Percentiles rank a stretch among this genome's conserved stretches.
phyloP scores from a whole-genome alignment of 2,797 vertebrate species.

The Masticophis lateralis region DNA sequence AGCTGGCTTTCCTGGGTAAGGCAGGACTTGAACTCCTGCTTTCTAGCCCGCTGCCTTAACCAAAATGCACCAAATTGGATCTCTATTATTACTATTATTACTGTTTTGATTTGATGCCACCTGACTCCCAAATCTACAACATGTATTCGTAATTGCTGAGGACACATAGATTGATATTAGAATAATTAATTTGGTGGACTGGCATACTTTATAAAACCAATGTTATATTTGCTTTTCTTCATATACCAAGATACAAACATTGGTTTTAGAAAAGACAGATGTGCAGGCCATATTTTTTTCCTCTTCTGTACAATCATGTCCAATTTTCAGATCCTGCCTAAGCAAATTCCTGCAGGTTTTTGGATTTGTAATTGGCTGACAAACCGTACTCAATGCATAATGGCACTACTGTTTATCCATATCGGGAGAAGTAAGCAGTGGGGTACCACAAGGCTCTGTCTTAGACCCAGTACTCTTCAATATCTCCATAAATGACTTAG shows the following conservation, averaged over 20 bases:
- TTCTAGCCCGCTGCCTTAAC: not conserved
- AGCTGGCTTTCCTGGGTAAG: too few relatives aligned
- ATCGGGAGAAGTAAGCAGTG: not conserved
- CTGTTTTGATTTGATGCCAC: not conserved
- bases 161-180: not conserved
- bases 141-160: not conserved
- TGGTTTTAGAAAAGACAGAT: slow-evolving; percentile 15
- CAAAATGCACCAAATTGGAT: not conserved
- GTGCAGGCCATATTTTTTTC: not conserved
- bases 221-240: slow-evolving; percentile 11
- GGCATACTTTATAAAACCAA: slow-evolving; percentile 11
- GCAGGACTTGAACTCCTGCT: not conserved
- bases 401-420: not conserved
- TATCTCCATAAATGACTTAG: not conserved
- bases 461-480: not conserved
- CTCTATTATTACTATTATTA: not conserved
- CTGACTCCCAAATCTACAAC: not conserved
- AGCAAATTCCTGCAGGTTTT: not conserved
- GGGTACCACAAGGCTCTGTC: not conserved
- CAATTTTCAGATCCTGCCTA: not conserved
- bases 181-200: slow-evolving; percentile 8
- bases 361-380: not conserved
- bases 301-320: not conserved
- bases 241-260: not conserved
- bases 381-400: not conserved